Evolutionary conservation across 2,797 vertebrate genomes (phyloP).

Genomic region (Sebastes minor): DNA sequence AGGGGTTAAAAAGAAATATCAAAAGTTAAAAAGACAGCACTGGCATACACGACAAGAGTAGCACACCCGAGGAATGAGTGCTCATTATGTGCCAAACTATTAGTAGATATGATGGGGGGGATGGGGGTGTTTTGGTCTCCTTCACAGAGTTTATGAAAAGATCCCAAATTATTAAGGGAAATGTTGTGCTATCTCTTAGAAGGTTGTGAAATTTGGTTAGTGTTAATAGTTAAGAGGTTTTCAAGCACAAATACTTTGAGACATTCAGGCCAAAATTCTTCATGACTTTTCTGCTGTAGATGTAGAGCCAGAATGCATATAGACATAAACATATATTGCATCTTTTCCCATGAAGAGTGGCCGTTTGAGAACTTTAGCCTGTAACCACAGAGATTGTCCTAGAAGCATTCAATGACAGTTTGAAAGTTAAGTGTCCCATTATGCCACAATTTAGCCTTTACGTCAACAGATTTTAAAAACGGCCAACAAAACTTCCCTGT

Average conservation of each 20-base stretch:
- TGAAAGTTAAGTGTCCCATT: background rate
- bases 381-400: background rate
- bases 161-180: background rate
- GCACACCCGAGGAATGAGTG: background rate
- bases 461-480: background rate
- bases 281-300: background rate
- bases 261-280: background rate
- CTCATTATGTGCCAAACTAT: background rate
- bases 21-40: too few relatives aligned
- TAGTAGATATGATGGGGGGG: background rate
- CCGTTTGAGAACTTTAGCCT: background rate
- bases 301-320: background rate
- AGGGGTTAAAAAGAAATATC: too few relatives aligned
- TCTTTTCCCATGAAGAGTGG: background rate
- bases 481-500: background rate
- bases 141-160: background rate
- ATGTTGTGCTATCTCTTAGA: background rate
- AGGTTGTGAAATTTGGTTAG: background rate
- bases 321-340: slow-evolving; percentile 55
- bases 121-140: background rate
- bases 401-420: background rate
- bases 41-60: too few relatives aligned
- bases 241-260: background rate
- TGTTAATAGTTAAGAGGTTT: background rate
- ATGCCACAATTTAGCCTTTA: background rate